Evolutionary conservation across 2,888 invertebrate species (phyloP).

Genomic region (Ctena decussata): DNA sequence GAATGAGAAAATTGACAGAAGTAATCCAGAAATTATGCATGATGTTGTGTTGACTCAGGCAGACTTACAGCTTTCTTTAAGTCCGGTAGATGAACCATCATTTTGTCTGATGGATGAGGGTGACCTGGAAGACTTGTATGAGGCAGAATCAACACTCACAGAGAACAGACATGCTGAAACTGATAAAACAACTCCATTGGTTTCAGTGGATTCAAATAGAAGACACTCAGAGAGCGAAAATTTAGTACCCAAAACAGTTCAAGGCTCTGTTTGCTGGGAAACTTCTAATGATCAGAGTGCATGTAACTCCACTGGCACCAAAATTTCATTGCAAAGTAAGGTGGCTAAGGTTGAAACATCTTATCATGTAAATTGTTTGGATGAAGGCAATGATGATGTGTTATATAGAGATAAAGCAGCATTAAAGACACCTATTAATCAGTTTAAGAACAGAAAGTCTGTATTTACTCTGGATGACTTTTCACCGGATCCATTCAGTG

Average conservation of each 20-base stretch:
- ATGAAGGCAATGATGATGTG: neutral
- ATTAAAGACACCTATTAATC: neutral
- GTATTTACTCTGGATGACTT: slow-evolving; percentile 44
- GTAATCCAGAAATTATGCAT: neutral
- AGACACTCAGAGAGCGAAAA: neutral
- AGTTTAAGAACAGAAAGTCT: slow-evolving; percentile 35
- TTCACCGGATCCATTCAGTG: slow-evolving; percentile 50
- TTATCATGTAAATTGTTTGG: neutral
- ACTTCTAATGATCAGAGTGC: neutral
- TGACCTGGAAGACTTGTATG: slow-evolving; percentile 60
- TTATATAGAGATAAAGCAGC: neutral
- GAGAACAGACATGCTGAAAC: neutral
- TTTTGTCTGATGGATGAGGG: slow-evolving; percentile 56
- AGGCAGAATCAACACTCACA: slow-evolving; percentile 22
- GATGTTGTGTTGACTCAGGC: neutral
- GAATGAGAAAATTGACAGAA: neutral
- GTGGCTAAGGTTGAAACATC: neutral
- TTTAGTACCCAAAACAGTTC: neutral
- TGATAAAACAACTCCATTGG: neutral
- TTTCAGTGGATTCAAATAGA: neutral
- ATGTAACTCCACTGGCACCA: neutral
- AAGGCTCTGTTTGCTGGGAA: neutral
- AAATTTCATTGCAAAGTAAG: neutral
- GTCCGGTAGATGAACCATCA: neutral
- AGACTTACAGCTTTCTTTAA: neutral